Percentiles rank a stretch among this genome's conserved stretches.
These are phyloP conservation scores for Noctua fimbriata DNA, from an alignment of 2,888 invertebrate species.

Conservation along the genomic window DNA sequence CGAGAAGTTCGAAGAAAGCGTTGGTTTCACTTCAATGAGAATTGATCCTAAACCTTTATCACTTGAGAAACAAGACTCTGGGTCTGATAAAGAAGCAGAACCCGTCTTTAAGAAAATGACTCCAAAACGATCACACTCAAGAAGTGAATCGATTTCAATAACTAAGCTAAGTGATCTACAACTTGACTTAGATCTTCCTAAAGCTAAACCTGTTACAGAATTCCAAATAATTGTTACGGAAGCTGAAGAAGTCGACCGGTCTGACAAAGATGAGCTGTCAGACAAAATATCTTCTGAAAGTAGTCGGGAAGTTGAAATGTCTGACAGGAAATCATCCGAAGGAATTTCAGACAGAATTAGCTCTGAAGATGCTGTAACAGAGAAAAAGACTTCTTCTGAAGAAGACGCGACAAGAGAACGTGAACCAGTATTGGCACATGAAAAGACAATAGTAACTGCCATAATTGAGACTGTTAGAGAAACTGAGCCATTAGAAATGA, in stretches of 20 bases:
- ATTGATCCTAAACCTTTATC: slow-evolving; percentile 80
- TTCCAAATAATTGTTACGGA: slow-evolving; percentile 88
- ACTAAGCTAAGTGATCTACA: slow-evolving; percentile 85
- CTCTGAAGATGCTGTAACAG: slow-evolving; percentile 89
- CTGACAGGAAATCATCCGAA: slow-evolving; percentile 88
- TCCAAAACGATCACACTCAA: slow-evolving; percentile 85
- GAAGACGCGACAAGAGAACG: slow-evolving; percentile 79
- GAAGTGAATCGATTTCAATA: slow-evolving; percentile 87
- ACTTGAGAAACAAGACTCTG: slow-evolving; percentile 83
- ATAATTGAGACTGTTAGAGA: slow-evolving; percentile 69
- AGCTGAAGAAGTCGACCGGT: slow-evolving; percentile 86
- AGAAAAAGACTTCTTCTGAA: slow-evolving; percentile 88
- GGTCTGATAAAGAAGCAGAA: slow-evolving; percentile 83
- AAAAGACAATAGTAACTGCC: slow-evolving; percentile 69
- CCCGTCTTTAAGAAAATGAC: slow-evolving; percentile 85
- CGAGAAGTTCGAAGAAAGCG: slow-evolving; percentile 88
- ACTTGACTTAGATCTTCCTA: slow-evolving; percentile 76
- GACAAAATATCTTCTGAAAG: slow-evolving; percentile 90
- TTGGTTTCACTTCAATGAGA: slow-evolving; percentile 85
- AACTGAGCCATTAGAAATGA: slow-evolving; percentile 72
- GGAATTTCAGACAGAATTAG: slow-evolving; percentile 88
- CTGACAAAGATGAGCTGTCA: slow-evolving; percentile 87
- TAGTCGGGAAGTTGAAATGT: slow-evolving; percentile 88
- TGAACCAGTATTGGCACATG: slow-evolving; percentile 68
- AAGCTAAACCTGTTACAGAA: slow-evolving; percentile 79